Percentiles rank a stretch among this genome's conserved stretches.
Conservation (phyloP, 2,113 vertebrate genomes). For the Cinclus cinclus region DNA sequence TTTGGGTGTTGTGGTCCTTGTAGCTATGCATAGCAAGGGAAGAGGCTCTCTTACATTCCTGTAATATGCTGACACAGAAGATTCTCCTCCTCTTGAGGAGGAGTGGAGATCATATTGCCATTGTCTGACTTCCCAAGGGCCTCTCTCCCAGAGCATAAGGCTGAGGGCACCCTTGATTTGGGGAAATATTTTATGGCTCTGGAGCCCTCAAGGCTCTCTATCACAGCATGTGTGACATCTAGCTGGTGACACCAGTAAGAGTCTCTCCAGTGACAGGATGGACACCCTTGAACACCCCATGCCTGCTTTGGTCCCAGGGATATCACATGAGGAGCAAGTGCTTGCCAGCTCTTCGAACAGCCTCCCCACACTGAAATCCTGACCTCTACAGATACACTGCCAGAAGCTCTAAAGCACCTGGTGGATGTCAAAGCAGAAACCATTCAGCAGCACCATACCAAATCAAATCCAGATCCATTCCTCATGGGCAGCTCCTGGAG, state of each 20-base stretch:
- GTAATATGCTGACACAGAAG: not conserved
- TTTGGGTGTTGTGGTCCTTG: not conserved
- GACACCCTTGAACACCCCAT: not conserved
- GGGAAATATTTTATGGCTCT: not conserved
- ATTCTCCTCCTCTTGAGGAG: not conserved
- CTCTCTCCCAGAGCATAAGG: not conserved
- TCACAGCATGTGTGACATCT: not conserved
- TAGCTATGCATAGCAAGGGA: rapidly evolving
- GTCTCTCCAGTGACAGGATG: not conserved
- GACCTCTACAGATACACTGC: not conserved
- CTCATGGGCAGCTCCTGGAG: rapidly evolving
- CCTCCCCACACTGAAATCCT: not conserved
- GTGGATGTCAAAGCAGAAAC: not conserved
- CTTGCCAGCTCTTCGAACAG: not conserved
- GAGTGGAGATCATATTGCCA: not conserved
- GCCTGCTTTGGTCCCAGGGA: not conserved
- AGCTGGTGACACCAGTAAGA: not conserved
- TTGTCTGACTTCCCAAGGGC: not conserved
- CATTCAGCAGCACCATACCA: not conserved
- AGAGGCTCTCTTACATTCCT: not conserved
- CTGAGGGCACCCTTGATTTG: not conserved
- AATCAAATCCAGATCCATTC: not conserved
- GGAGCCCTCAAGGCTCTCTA: not conserved
- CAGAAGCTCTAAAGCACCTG: not conserved
- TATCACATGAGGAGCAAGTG: rapidly evolving